Evolutionary conservation across 2,113 vertebrate species (phyloP), one percentile per base, ranked within the genome.

Genomic region (Pseudorectes ferrugineus): DNA sequence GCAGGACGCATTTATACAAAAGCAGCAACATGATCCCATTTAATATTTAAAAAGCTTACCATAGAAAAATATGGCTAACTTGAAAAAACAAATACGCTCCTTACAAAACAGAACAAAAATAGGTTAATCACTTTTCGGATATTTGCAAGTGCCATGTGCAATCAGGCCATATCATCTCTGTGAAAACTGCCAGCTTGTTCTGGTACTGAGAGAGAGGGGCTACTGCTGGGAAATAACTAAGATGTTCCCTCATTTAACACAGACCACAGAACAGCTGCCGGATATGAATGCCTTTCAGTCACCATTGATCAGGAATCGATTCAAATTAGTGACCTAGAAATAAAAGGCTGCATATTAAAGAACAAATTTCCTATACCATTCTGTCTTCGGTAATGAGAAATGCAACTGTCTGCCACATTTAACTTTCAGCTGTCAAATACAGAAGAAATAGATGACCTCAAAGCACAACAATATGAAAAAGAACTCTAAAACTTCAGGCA

Each of bases 271-370:
- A 96, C 93, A 96, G 90, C 95, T 97, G 94, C 90, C 14, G 14
- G 95, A 95, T 94, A 92, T 86, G 85, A 96, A 95, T 92, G 88
- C 75, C 65, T 93, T 96, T 95, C 93, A 90, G 85, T 78, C 72
- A 80, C 79, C 75, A 86, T 90, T 74, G 95, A 96, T 97, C 92
- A 95, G 75, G 55, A 87, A 97, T 97, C 63, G 89, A 97, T 97
- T 88, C 75, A 80, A 92, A 94, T 90, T 95, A 96, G 72, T 96
- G 95, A 95, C 94, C 93, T 96, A 96, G 93, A 94, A 95, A 88
- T 83, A 89, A 95, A 93, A 84, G 55, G 82, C 88, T 86, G 25
- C 36, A 20, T 90, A 86, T 67, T 83, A 77, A 93, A 90, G 79
- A 90, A 88, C 52, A 81, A 88, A 93, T 93, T 96, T 93, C 85